Evolutionary conservation across 2,797 vertebrate species (phyloP), one percentile per base, ranked within the genome.

Genomic region (Muscicapa comitata): DNA sequence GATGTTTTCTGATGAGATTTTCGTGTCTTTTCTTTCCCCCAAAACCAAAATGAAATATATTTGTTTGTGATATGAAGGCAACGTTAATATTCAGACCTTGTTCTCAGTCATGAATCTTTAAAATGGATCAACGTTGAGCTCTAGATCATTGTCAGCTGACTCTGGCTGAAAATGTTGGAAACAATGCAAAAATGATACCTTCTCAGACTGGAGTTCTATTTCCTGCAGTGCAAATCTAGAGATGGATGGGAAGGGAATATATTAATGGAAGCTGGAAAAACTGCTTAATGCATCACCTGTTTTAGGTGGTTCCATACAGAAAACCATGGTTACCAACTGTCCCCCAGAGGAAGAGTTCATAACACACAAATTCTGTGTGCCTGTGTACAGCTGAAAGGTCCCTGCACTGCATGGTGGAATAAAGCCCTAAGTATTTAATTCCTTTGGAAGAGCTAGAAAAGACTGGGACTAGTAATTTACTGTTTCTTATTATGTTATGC

Each of bases 1-100:
- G 40, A 5, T 53, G 15, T 54, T 53, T 75, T 75, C 21, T 61
- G 15, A 33, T 71, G 48, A 76, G 26, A 59, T 70, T 61, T 75
- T 66, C 2, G 4, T 6, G 0, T 9, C 7, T 6, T 23, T 54
- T 76, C 9, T 76, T 37, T 16, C 5, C 8, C 14, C 3, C 28
- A 15, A 23, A 37, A 71, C 37, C 14, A 81, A 35, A 68, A 63
- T 16, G n/a, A 42, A 67, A 54, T 86, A 5, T 50, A 63, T 66
- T 70, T 72, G 7, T 68, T 65, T 62, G 26, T 76, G 66, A 40
- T 47, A 57, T 13, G 21, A 83, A 53, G 40, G 18, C 20, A 58
- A 11, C 6, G 28, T 37, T 73, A 66, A 40, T 71, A 65, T 77
- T 38, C 72, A 77, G 63, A 71, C 26, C 20, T 48, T 29, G 3